Evolutionary conservation across 2,113 vertebrate species (phyloP).

Genomic region (Ptilonorhynchus violaceus): DNA sequence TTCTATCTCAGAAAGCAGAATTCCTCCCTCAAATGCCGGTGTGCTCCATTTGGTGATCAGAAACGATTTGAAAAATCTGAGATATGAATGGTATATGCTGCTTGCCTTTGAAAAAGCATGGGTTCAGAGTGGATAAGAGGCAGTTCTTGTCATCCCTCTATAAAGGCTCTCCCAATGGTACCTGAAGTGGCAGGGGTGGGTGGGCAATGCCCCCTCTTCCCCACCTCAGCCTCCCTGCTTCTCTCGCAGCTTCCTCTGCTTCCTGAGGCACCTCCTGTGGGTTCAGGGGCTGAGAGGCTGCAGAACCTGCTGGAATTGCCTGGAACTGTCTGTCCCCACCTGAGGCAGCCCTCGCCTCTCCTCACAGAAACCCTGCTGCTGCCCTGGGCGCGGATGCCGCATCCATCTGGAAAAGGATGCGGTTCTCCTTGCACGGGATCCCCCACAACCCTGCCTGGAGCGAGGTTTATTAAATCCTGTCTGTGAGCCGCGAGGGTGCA

Average conservation of each 20-base stretch:
- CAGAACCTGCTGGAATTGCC: not conserved
- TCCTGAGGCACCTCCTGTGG: fast-evolving
- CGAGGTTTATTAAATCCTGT: not conserved
- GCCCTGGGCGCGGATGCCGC: fast-evolving
- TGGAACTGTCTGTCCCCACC: fast-evolving
- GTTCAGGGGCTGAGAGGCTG: not conserved
- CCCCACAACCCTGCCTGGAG: not conserved
- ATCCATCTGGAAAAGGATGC: not conserved
- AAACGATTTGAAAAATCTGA: not conserved
- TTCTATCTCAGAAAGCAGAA: constrained; percentile 9
- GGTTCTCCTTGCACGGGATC: not conserved
- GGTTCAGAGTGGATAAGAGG: not conserved
- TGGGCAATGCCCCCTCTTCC: not conserved
- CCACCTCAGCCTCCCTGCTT: not conserved
- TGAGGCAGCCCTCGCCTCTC: fast-evolving
- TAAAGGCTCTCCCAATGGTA: not conserved
- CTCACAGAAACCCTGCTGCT: not conserved
- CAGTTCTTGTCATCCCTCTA: not conserved
- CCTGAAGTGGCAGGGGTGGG: not conserved
- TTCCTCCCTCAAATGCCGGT: not conserved
- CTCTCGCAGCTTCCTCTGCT: not conserved
- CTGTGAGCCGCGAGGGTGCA: no score
- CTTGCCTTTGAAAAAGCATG: not conserved
- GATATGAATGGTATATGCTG: not conserved
- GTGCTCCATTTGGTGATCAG: not conserved